phyloP scores from a whole-genome alignment of 1,140 invertebrate genomes.

The Neuroterus valhalla region DNA sequence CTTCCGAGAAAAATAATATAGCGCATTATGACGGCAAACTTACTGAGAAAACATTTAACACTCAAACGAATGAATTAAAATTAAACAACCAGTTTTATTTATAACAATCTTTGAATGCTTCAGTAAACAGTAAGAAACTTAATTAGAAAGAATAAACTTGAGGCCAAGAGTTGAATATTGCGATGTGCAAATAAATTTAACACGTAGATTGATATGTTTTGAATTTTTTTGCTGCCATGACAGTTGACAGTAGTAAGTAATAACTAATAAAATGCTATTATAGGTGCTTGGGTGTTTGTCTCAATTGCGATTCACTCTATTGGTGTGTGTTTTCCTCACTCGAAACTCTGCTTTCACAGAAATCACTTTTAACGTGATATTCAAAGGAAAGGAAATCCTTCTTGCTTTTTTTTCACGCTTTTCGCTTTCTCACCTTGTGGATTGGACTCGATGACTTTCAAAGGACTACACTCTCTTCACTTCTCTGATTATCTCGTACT shows the following conservation, averaged over 20 bases:
- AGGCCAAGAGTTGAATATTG: not conserved
- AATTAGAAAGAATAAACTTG: not conserved
- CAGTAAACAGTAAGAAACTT: not conserved
- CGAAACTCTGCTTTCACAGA: not conserved
- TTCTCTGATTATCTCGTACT: constrained; percentile 26
- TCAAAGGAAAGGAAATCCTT: constrained; percentile 26
- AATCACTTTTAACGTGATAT: not conserved
- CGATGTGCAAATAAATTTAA: not conserved
- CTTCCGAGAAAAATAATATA: not conserved
- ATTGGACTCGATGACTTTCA: not conserved
- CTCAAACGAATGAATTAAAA: not conserved
- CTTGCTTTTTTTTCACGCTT: constrained; percentile 30
- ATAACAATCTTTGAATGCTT: too few species aligned
- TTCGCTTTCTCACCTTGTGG: constrained; percentile 6
- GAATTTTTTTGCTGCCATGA: constrained; percentile 60
- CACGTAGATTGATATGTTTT: not conserved
- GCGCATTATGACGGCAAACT: not conserved
- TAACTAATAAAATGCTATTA: constrained; percentile 40
- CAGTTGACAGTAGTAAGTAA: constrained; percentile 72
- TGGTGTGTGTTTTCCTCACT: not conserved
- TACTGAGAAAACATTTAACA: not conserved
- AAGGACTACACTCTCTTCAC: constrained; percentile 31
- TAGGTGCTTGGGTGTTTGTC: constrained; percentile 42
- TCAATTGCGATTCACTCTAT: constrained; percentile 8
- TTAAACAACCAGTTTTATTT: not conserved